phyloP scores from a whole-genome alignment of 2,797 vertebrate species.

The Morus bassanus region DNA sequence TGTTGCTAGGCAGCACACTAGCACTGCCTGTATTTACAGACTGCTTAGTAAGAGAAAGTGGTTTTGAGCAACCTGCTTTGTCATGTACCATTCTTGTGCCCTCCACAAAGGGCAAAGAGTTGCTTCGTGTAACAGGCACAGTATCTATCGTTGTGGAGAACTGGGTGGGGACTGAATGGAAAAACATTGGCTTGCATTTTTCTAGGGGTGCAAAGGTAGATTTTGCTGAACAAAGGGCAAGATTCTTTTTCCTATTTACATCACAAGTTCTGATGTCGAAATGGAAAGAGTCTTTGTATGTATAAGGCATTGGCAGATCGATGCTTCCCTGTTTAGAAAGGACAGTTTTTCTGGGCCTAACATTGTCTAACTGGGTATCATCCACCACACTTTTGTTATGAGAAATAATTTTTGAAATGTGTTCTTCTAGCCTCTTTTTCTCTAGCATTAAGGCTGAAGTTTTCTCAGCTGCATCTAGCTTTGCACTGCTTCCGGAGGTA shows the following conservation, averaged over 20 bases:
- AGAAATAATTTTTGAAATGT: constrained; percentile 92
- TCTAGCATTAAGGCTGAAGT: constrained; percentile 71
- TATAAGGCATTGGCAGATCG: constrained; percentile 94
- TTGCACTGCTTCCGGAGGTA: background rate
- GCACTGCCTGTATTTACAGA: constrained; percentile 71
- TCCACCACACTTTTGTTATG: constrained; percentile 92
- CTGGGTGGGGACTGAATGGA: constrained; percentile 88
- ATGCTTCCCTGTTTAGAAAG: constrained; percentile 96
- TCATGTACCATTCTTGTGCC: constrained; percentile 57
- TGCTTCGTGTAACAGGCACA: constrained; percentile 87
- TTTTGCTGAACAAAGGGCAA: constrained; percentile 63
- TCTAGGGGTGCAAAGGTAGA: constrained; percentile 70
- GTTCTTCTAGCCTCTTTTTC: constrained; percentile 87
- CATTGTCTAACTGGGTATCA: constrained; percentile 88
- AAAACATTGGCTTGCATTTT: constrained; percentile 77
- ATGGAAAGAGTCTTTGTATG: constrained; percentile 96
- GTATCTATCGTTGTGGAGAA: constrained; percentile 78
- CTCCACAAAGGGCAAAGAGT: constrained; percentile 87
- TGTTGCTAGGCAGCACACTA: constrained; percentile 70
- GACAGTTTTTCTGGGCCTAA: constrained; percentile 91
- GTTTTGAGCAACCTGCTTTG: constrained; percentile 55
- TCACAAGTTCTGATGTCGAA: constrained; percentile 87
- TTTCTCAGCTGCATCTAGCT: constrained; percentile 36
- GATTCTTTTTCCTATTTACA: constrained; percentile 72
- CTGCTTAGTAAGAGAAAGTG: constrained; percentile 54